Conservation (phyloP, 1,140 invertebrate genomes). For the Rhyacophila brunnea region DNA sequence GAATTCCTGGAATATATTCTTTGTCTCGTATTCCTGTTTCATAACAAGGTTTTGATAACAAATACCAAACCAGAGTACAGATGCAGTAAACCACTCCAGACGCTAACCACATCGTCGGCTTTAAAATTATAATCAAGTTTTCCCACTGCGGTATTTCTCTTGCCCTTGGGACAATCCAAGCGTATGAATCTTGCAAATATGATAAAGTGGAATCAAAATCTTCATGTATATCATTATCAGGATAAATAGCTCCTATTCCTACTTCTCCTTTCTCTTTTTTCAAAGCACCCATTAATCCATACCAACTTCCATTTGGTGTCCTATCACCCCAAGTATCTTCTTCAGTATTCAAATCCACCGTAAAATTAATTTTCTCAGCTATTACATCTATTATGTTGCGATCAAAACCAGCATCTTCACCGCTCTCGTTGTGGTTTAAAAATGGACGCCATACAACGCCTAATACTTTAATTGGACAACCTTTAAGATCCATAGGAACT, state of each 20-base stretch:
- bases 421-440: conserved; percentile 26
- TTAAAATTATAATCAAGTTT: conserved; percentile 23
- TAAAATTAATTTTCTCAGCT: conserved; percentile 32
- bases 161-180: conserved; percentile 31
- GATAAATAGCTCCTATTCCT: conserved; percentile 32
- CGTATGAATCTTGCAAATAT: conserved; percentile 32
- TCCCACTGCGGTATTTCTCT: conserved; percentile 29
- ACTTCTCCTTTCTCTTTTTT: conserved; percentile 28
- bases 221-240: conserved; percentile 33
- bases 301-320: conserved; percentile 20
- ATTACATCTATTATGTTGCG: conserved; percentile 24
- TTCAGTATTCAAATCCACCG: conserved; percentile 14
- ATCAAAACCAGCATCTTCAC: conserved; percentile 24
- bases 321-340: conserved; percentile 24
- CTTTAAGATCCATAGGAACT: conserved; percentile 25
- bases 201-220: conserved; percentile 32
- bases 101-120: conserved; percentile 23
- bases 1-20: conserved; percentile 10
- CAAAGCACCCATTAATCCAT: conserved; percentile 27
- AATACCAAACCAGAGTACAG: conserved; percentile 28
- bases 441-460: conserved; percentile 32
- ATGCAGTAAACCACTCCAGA: conserved; percentile 14
- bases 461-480: conserved; percentile 26
- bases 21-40: conserved; percentile 27
- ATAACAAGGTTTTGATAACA: conserved; percentile 10